Conservation (phyloP, 2,888 invertebrate genomes). For the Eilema griseolum region DNA sequence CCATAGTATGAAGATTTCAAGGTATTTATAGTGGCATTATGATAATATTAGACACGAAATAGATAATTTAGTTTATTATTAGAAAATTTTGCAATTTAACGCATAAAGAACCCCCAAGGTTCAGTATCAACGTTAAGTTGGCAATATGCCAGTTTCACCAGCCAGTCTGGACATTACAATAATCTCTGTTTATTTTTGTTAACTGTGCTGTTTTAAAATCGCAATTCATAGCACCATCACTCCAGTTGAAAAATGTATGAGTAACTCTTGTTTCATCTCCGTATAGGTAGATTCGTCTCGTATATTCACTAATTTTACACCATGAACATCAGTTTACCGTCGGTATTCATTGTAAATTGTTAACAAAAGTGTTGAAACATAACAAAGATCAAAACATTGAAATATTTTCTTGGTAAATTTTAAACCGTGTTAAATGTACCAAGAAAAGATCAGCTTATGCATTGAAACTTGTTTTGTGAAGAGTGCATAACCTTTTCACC, state of each 20-base stretch:
- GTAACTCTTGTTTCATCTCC: constrained; percentile 32
- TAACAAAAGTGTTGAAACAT: constrained; percentile 27
- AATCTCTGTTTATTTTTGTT: constrained; percentile 67
- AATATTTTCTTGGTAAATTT: background rate
- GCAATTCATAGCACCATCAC: constrained; percentile 52
- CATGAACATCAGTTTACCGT: constrained; percentile 21
- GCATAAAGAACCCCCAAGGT: constrained; percentile 69
- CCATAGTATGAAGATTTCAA: constrained; percentile 39
- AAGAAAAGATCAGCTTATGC: background rate
- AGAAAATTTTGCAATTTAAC: constrained; percentile 59
- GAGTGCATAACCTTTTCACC: background rate
- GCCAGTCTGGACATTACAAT: constrained; percentile 67
- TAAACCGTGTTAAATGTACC: background rate
- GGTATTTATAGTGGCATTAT: constrained; percentile 37
- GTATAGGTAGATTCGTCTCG: constrained; percentile 24
- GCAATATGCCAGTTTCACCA: constrained; percentile 67
- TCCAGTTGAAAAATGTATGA: constrained; percentile 36
- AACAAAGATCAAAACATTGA: constrained; percentile 20
- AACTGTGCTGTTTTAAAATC: constrained; percentile 60
- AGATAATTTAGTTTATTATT: constrained; percentile 52
- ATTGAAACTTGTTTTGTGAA: background rate
- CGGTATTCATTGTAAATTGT: constrained; percentile 27
- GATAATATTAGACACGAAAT: constrained; percentile 40
- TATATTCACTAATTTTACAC: constrained; percentile 32
- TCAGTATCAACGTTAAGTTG: constrained; percentile 62